Percentiles rank a stretch among this genome's conserved stretches.
phyloP scores from a whole-genome alignment of 2,113 vertebrate species.

The Corynorhinus townsendii region DNA sequence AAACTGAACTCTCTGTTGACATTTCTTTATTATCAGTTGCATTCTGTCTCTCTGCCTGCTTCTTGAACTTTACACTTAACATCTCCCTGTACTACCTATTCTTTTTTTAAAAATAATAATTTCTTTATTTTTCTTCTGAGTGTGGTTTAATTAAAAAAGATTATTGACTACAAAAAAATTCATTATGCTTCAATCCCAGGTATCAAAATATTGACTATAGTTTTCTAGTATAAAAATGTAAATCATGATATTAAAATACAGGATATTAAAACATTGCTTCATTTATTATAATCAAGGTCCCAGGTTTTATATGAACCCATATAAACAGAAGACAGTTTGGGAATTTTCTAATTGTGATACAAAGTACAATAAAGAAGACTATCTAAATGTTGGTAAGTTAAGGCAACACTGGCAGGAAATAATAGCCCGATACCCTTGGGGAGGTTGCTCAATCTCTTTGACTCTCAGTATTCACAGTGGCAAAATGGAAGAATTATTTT shows the following conservation, averaged over 20 bases:
- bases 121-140: background rate
- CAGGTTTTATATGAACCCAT: background rate
- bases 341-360: background rate
- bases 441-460: background rate
- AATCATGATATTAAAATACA: background rate
- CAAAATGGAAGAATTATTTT: background rate
- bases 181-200: background rate
- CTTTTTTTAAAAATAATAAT: slow-evolving; percentile 10
- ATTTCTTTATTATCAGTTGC: background rate
- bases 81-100: background rate
- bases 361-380: background rate
- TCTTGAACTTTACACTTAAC: background rate
- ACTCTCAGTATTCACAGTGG: background rate
- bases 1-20: background rate
- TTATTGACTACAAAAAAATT: background rate
- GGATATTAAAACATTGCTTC: background rate
- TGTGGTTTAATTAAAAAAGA: background rate
- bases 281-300: background rate
- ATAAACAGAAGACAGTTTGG: background rate
- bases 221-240: background rate
- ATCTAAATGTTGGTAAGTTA: background rate
- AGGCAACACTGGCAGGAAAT: background rate
- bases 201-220: background rate
- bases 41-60: background rate
- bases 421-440: background rate